These are phyloP conservation scores for Lagocephalus sceleratus DNA, from an alignment of 2,797 vertebrate species.

Conservation along the genomic window DNA sequence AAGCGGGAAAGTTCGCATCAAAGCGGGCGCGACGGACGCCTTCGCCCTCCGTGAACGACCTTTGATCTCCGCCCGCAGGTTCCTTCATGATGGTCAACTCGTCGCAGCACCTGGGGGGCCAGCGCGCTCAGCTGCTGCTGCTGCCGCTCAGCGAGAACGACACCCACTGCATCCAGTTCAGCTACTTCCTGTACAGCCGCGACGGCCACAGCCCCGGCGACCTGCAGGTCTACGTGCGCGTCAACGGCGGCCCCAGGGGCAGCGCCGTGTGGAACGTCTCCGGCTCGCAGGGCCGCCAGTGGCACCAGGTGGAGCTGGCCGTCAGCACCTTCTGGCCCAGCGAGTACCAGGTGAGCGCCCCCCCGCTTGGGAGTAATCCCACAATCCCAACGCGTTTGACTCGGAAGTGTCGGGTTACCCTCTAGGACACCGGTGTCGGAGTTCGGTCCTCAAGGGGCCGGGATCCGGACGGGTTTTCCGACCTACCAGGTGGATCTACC, in stretches of 20 bases:
- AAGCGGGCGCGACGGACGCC: too few species aligned
- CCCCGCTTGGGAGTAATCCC: too few species aligned
- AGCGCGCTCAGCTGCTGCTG: constrained; percentile 85
- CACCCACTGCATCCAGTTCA: constrained; percentile 97
- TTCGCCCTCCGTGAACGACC: too few species aligned
- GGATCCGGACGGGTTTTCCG: too few species aligned
- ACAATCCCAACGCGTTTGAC: neutral
- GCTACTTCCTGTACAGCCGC: constrained; percentile 92
- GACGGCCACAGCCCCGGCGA: constrained; percentile 90
- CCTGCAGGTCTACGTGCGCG: constrained; percentile 84
- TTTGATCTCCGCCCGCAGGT: constrained; percentile 72
- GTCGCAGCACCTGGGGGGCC: constrained; percentile 84
- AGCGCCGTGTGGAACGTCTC: constrained; percentile 89
- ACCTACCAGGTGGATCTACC: too few species aligned
- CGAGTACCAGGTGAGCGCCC: constrained; percentile 87
- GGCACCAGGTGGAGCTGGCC: constrained; percentile 92
- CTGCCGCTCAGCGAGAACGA: constrained; percentile 92
- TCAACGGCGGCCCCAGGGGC: constrained; percentile 85
- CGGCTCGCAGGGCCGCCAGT: constrained; percentile 87
- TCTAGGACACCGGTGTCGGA: too few species aligned
- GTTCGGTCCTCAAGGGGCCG: too few species aligned
- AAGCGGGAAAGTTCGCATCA: too few species aligned
- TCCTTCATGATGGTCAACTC: constrained; percentile 96
- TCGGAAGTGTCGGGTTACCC: too few species aligned
- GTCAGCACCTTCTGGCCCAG: constrained; percentile 98